Conservation (phyloP, 2,888 invertebrate species). For the Digitonthophagus gazella region DNA sequence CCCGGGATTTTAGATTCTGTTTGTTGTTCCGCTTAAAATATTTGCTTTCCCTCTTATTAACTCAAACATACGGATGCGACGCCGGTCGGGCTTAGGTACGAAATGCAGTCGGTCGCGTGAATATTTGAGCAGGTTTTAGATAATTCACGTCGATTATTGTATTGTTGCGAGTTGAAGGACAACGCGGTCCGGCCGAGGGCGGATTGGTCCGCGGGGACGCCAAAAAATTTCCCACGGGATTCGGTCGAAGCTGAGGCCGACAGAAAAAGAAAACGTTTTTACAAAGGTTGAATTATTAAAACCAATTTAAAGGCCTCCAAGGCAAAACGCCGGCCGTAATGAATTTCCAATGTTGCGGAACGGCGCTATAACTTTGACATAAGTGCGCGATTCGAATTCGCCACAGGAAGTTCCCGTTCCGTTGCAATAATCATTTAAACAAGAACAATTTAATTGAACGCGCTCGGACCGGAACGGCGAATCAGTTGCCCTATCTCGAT, state of each 20-base stretch:
- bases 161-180: background rate
- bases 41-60: slow-evolving; percentile 33
- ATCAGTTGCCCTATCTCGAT: background rate
- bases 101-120: background rate
- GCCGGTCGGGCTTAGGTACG: background rate
- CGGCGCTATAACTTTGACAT: background rate
- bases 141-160: background rate
- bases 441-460: background rate
- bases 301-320: background rate
- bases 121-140: background rate
- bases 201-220: background rate
- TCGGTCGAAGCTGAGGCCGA: background rate
- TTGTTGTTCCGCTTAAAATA: slow-evolving; percentile 34
- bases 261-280: background rate
- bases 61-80: slow-evolving; percentile 23
- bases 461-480: background rate
- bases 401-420: background rate
- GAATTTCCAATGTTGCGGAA: background rate
- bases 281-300: background rate
- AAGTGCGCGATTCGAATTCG: background rate
- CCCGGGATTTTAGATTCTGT: slow-evolving; percentile 32
- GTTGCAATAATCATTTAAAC: background rate
- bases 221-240: background rate
- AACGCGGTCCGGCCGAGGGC: background rate
- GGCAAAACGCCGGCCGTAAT: background rate